A percentile compares a stretch with the other conserved stretches of the same genome.
phyloP scores from a whole-genome alignment of 2,888 invertebrate genomes.

The Diachrysia chrysitis region DNA sequence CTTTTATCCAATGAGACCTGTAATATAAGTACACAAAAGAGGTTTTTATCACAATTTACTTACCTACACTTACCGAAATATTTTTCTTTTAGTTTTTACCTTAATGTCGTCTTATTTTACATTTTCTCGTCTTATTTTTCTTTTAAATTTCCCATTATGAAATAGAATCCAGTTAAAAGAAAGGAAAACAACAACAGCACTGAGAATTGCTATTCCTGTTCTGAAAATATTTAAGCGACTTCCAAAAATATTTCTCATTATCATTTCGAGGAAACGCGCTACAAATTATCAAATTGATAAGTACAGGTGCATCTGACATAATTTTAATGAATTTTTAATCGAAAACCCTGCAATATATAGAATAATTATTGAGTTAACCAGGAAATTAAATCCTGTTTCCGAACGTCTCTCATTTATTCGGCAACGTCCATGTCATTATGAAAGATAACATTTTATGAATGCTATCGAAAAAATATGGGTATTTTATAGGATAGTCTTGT shows the following conservation, averaged over 20 bases:
- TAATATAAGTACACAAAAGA: too few species aligned
- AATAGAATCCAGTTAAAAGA: too few species aligned
- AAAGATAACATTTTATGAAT: slow-evolving; percentile 16
- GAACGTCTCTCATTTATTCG: slow-evolving; percentile 31
- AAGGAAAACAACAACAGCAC: too few species aligned
- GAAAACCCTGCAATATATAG: slow-evolving; percentile 3
- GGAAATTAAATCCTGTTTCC: slow-evolving; percentile 33
- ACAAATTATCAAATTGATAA: not conserved
- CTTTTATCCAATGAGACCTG: too few species aligned
- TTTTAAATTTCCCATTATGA: not conserved
- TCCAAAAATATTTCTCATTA: not conserved
- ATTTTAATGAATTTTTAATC: slow-evolving; percentile 39
- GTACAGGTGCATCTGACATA: not conserved
- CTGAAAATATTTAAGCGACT: not conserved
- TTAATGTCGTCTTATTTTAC: too few species aligned
- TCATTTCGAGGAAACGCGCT: not conserved
- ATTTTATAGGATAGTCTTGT: not conserved
- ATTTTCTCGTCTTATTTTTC: too few species aligned
- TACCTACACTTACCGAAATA: too few species aligned
- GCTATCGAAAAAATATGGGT: slow-evolving; percentile 22
- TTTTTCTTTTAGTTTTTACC: too few species aligned
- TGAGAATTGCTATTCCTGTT: too few species aligned
- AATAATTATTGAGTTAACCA: slow-evolving; percentile 22
- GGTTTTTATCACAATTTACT: too few species aligned
- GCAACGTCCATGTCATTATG: not conserved